phyloP scores from a whole-genome alignment of 2,113 vertebrate genomes.

The Girardinichthys multiradiatus region DNA sequence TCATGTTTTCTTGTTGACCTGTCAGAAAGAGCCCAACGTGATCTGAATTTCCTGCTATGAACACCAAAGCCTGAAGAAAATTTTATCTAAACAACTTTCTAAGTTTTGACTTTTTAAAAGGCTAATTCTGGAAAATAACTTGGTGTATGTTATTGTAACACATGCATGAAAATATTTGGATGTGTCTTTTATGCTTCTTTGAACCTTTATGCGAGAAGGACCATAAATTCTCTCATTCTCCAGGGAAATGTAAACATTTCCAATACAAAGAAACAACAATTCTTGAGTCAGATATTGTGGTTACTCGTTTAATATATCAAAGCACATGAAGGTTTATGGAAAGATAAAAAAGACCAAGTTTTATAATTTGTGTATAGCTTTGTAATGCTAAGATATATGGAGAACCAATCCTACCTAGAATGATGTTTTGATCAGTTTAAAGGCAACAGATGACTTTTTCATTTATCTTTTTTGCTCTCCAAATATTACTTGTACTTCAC shows the following conservation, averaged over 20 bases:
- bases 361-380: neutral
- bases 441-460: too few relatives aligned
- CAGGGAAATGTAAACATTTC: neutral
- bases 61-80: constrained; percentile 1
- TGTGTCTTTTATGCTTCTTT: neutral
- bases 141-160: neutral
- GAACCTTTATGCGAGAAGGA: neutral
- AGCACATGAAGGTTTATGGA: neutral
- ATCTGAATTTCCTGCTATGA: constrained; percentile 7
- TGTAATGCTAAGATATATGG: too few relatives aligned
- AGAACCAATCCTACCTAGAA: too few relatives aligned
- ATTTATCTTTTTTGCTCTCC: too few relatives aligned
- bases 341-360: neutral
- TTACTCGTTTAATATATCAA: neutral
- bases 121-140: neutral
- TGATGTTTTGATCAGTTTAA: too few relatives aligned
- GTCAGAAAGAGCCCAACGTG: constrained; percentile 3
- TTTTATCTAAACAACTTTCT: constrained; percentile 1
- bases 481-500: too few relatives aligned
- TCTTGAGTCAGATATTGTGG: neutral
- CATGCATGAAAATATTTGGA: neutral
- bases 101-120: constrained; percentile 1
- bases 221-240: neutral
- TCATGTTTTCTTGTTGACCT: constrained; percentile 4
- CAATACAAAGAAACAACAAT: neutral